Conservation (phyloP, 1,140 invertebrate species). For the Ostrea edulis region DNA sequence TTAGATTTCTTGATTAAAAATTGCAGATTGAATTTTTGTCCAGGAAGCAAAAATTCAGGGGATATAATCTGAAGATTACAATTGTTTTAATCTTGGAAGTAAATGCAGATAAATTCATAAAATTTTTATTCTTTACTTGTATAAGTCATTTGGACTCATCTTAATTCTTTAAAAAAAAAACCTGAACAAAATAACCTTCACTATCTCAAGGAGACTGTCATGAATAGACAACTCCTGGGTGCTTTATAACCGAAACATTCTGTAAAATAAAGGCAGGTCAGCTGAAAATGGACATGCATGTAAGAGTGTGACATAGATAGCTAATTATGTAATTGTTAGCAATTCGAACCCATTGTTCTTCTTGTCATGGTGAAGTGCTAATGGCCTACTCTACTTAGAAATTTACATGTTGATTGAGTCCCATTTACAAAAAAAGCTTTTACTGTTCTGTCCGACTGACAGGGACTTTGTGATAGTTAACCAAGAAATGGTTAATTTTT, state of each 20-base stretch:
- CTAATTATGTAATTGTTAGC: neutral
- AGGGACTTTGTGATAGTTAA: neutral
- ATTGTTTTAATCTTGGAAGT: too few relatives aligned
- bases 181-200: too few relatives aligned
- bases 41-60: too few relatives aligned
- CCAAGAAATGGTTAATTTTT: neutral
- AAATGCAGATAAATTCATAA: too few relatives aligned
- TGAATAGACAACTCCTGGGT: neutral
- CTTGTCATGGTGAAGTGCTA: neutral
- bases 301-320: neutral
- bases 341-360: neutral
- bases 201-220: too few relatives aligned
- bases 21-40: too few relatives aligned
- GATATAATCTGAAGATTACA: too few relatives aligned
- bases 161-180: too few relatives aligned
- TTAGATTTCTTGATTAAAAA: too few relatives aligned
- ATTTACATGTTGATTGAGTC: neutral
- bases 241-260: neutral
- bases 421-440: constrained; percentile 16
- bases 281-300: neutral
- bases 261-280: too few relatives aligned
- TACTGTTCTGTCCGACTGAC: neutral
- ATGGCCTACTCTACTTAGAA: neutral
- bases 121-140: too few relatives aligned
- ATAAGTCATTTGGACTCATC: too few relatives aligned